Evolutionary conservation across 2,113 vertebrate species (phyloP).

Genomic region (Platanista minor): DNA sequence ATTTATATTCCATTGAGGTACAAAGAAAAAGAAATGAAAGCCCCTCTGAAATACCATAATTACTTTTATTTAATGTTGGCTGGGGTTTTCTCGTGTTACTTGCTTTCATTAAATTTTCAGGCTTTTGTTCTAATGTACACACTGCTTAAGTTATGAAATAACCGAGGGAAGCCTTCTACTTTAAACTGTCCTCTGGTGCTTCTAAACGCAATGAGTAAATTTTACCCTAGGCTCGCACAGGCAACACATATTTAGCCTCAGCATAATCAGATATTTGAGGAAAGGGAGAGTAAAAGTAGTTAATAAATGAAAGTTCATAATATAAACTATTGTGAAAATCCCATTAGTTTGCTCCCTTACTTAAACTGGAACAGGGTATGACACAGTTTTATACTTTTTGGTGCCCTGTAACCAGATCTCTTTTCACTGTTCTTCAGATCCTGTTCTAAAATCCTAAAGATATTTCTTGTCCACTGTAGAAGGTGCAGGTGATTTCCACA

Average conservation of each 20-base stretch:
- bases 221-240: neutral
- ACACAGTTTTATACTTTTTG: neutral
- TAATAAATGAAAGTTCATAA: neutral
- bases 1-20: neutral
- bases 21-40: constrained; percentile 10
- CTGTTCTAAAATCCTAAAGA: neutral
- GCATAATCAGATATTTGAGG: neutral
- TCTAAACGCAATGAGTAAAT: neutral
- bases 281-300: neutral
- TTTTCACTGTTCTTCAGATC: neutral
- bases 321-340: neutral
- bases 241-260: neutral
- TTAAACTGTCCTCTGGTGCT: neutral
- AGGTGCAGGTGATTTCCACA: neutral
- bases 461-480: neutral
- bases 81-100: neutral
- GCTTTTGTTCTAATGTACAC: constrained; percentile 2
- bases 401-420: neutral
- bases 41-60: neutral
- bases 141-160: neutral
- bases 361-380: neutral
- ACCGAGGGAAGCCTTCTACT: neutral
- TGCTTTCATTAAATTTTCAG: constrained; percentile 22
- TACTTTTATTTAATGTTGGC: neutral
- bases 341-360: neutral